Percentiles rank a stretch among this genome's conserved stretches.
These are phyloP conservation scores for Mus minutoides DNA, from an alignment of 2,797 vertebrate genomes.

Conservation along the genomic window DNA sequence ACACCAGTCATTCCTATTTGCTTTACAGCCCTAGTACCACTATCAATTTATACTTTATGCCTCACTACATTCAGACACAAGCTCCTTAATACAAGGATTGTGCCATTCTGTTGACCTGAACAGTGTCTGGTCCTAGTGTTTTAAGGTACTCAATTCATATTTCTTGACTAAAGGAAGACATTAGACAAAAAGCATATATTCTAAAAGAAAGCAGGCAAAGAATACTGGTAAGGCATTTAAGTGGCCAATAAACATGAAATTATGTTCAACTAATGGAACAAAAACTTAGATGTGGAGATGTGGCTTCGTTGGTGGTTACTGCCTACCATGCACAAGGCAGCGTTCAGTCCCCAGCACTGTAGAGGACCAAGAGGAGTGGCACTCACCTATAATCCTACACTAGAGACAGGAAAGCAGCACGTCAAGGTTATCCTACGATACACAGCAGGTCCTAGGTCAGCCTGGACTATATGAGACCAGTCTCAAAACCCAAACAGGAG, in stretches of 20 bases:
- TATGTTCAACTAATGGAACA: slow-evolving; percentile 21
- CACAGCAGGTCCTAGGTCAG: not conserved
- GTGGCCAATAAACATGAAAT: slow-evolving; percentile 30
- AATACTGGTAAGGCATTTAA: slow-evolving; percentile 5
- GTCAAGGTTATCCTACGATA: not conserved
- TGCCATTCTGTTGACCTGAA: slow-evolving; percentile 44
- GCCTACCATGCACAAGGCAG: not conserved
- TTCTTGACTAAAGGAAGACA: slow-evolving; percentile 44
- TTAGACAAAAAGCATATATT: slow-evolving; percentile 44
- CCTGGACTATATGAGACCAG: not conserved
- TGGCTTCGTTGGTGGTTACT: not conserved
- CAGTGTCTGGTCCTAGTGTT: not conserved
- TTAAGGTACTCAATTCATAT: slow-evolving; percentile 9
- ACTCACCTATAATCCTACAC: not conserved
- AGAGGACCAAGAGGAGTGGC: too few species aligned
- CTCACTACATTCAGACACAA: slow-evolving; percentile 34
- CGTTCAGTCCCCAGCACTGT: not conserved
- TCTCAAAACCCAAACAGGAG: not conserved
- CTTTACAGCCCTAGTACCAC: not conserved
- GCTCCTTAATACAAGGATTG: not conserved
- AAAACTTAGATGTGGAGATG: not conserved
- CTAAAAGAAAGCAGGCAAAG: slow-evolving; percentile 42
- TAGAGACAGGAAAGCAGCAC: not conserved
- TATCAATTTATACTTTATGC: not conserved
- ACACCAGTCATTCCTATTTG: not conserved